Percentiles rank a stretch among this genome's conserved stretches.
Conservation (phyloP, 2,888 invertebrate species). For the Microctonus hyperodae region DNA sequence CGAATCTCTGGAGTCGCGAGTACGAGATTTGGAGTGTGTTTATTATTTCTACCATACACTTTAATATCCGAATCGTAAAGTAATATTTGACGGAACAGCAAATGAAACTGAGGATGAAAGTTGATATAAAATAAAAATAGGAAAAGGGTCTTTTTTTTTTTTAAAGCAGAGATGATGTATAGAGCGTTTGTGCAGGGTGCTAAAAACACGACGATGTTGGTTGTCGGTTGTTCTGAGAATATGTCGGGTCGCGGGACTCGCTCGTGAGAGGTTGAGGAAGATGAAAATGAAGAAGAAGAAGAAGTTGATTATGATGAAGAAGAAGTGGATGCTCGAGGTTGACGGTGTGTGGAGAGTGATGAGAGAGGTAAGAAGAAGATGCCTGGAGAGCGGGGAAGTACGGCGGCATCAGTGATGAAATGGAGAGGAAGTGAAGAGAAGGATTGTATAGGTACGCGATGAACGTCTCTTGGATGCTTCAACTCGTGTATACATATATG, state of each 20-base stretch:
- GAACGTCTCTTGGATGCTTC: conserved; percentile 31
- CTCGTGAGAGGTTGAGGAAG: conserved; percentile 23
- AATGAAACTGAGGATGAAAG: too few relatives aligned
- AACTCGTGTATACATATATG: conserved; percentile 32
- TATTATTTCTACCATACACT: too few relatives aligned
- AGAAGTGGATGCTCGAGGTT: background rate
- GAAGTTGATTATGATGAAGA: conserved; percentile 18
- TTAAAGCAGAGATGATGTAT: background rate
- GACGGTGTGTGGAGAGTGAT: conserved; percentile 40
- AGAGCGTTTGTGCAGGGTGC: background rate
- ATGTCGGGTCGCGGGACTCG: conserved; percentile 39
- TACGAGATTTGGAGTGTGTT: background rate
- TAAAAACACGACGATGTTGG: conserved; percentile 28
- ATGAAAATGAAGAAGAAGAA: conserved; percentile 14
- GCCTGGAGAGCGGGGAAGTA: background rate
- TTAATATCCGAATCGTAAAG: too few relatives aligned
- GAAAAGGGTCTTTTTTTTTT: background rate
- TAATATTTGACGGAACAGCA: too few relatives aligned
- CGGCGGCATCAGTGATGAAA: background rate
- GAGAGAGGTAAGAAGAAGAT: conserved; percentile 16
- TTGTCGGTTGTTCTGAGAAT: conserved; percentile 41
- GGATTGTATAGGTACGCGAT: background rate
- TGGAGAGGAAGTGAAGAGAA: conserved; percentile 1
- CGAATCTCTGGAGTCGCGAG: conserved; percentile 5
- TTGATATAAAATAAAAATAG: background rate